phyloP scores from a whole-genome alignment of 1,140 invertebrate genomes.

The Heliconius melpomene region DNA sequence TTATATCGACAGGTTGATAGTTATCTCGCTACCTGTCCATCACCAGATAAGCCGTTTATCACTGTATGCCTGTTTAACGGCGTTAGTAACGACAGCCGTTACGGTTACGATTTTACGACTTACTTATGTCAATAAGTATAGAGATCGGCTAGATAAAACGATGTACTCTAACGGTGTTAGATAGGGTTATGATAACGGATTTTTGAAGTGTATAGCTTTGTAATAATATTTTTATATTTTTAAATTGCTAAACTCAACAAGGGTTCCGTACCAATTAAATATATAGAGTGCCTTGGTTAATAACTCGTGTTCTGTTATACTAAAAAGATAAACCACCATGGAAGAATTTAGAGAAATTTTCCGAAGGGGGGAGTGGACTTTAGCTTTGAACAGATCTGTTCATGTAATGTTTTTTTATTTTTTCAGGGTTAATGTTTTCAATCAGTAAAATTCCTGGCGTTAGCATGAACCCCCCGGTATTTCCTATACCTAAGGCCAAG shows the following conservation, averaged over 20 bases:
- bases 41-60: constrained; percentile 12
- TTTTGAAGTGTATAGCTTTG: background rate
- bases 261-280: no score
- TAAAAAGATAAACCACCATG: no score
- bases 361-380: no score
- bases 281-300: no score
- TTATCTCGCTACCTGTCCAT: background rate
- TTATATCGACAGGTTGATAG: background rate
- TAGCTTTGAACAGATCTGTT: no score
- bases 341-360: no score
- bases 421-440: no score
- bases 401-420: no score
- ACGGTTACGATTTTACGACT: background rate
- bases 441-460: no score
- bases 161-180: background rate
- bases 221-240: background rate
- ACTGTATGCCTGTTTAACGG: constrained; percentile 9
- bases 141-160: background rate
- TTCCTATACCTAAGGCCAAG: no score
- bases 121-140: background rate
- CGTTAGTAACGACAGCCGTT: constrained; percentile 15
- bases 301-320: no score
- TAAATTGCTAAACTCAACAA: background rate
- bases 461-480: no score
- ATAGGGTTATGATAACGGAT: background rate